Evolutionary conservation across 2,797 vertebrate species (phyloP).

Genomic region (Rhinophrynus dorsalis): DNA sequence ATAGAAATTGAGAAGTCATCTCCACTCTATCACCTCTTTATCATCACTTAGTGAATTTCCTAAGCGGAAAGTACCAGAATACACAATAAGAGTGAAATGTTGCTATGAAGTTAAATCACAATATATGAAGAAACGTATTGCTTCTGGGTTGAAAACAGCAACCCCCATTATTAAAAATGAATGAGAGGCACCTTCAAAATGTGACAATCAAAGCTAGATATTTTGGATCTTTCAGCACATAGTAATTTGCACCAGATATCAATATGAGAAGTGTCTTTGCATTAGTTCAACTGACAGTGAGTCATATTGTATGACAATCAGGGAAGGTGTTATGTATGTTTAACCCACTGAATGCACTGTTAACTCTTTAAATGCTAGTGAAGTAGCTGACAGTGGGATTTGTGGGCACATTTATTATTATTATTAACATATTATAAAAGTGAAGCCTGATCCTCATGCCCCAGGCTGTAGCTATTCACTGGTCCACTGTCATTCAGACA

Average conservation of each 20-base stretch:
- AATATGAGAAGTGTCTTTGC: background rate
- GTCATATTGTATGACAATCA: background rate
- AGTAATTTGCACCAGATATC: background rate
- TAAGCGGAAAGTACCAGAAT: background rate
- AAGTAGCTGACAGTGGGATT: conserved; percentile 20
- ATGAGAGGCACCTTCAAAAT: background rate
- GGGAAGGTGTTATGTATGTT: background rate
- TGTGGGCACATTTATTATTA: conserved; percentile 20
- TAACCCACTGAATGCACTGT: background rate
- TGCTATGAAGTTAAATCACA: background rate
- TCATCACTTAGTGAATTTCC: too few species aligned
- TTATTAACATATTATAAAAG: conserved; percentile 13
- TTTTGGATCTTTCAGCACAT: background rate
- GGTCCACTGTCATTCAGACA: conserved; percentile 22
- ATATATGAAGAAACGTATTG: background rate
- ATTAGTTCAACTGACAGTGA: background rate
- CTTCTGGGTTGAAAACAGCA: too few species aligned
- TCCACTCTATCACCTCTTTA: too few species aligned
- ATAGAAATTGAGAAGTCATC: too few species aligned
- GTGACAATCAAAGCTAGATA: background rate
- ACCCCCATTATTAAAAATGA: background rate
- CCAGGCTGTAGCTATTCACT: conserved; percentile 30
- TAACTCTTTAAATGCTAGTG: too few species aligned
- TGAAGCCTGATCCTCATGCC: conserved; percentile 26
- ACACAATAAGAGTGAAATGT: background rate